Evolutionary conservation across 2,797 vertebrate species (phyloP).

Genomic region (Potorous gilbertii): DNA sequence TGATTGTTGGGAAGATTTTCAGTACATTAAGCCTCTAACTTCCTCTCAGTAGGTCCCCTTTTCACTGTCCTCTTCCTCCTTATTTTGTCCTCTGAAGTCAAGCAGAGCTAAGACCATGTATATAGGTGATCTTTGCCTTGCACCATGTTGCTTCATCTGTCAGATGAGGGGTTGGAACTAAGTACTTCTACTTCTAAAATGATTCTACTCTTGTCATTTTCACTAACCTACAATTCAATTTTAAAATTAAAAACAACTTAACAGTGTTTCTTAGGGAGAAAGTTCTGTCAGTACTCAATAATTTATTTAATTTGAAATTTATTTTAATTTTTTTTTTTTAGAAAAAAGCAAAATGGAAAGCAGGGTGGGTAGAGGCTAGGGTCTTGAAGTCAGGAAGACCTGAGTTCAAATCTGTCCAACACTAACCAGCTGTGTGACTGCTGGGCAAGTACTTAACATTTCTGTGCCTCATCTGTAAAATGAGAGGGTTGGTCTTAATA

Average conservation of each 20-base stretch:
- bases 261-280: background rate
- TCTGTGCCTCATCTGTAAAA: background rate
- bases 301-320: background rate
- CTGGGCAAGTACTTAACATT: background rate
- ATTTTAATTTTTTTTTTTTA: background rate
- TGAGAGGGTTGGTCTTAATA: background rate
- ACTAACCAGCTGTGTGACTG: background rate
- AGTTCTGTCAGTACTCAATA: background rate
- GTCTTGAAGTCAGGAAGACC: background rate
- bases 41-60: background rate
- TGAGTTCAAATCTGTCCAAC: background rate
- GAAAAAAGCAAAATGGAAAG: background rate
- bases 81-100: background rate
- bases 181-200: background rate
- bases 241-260: background rate
- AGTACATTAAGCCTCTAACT: background rate
- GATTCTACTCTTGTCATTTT: background rate
- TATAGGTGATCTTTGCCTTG: background rate
- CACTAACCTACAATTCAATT: background rate
- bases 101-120: background rate
- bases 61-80: background rate
- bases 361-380: background rate
- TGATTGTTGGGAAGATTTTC: background rate
- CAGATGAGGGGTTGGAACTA: background rate
- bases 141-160: background rate